Conservation (phyloP, 2,113 vertebrate genomes). For the Passer montanus region DNA sequence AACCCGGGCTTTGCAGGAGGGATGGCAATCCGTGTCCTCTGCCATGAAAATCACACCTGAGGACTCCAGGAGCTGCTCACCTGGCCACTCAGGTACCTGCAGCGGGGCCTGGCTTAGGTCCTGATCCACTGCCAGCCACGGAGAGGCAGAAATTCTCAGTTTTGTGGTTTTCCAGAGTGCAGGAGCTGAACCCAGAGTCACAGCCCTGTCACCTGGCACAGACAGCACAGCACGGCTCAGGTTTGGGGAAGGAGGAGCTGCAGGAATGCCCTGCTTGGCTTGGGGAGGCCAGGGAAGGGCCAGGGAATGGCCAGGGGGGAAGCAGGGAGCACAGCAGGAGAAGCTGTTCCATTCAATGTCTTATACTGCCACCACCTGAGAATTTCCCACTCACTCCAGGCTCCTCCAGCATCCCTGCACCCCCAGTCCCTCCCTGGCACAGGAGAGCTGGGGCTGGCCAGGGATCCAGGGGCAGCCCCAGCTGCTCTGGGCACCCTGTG, state of each 20-base stretch:
- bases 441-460: accelerated
- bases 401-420: accelerated
- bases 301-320: too few relatives aligned
- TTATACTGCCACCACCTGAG: constrained; percentile 43
- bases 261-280: accelerated
- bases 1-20: not conserved
- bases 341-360: not conserved
- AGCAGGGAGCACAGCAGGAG: not conserved
- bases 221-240: accelerated
- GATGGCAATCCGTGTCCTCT: not conserved
- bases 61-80: accelerated
- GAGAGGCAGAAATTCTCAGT: accelerated
- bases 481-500: not conserved
- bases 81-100: accelerated
- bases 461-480: not conserved
- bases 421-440: not conserved
- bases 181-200: accelerated
- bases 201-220: not conserved
- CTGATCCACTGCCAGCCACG: accelerated
- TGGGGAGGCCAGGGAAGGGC: not conserved
- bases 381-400: accelerated
- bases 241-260: accelerated
- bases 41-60: accelerated
- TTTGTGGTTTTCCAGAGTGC: accelerated
- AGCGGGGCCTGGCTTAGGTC: accelerated